Percentiles rank a stretch among this genome's conserved stretches.
These are phyloP conservation scores for Mayetiola destructor DNA, from an alignment of 2,888 invertebrate genomes.

Conservation along the genomic window DNA sequence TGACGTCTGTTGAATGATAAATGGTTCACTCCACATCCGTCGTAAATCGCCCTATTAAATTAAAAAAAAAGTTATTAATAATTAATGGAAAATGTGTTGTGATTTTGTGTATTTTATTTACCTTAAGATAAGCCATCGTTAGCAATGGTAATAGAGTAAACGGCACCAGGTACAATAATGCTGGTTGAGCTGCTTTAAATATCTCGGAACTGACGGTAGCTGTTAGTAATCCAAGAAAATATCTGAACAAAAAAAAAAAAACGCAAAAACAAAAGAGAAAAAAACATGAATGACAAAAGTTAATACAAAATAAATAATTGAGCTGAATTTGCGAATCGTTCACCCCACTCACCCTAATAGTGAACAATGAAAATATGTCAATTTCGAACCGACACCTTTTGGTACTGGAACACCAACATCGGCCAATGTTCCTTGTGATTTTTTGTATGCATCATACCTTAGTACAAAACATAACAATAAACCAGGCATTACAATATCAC, in stretches of 20 bases:
- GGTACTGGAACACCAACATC: constrained; percentile 46
- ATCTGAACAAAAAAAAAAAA: constrained; percentile 30
- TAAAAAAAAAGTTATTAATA: no score
- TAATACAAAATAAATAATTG: background rate
- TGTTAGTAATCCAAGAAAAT: constrained; percentile 90
- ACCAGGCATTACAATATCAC: constrained; percentile 91
- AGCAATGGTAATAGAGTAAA: constrained; percentile 91
- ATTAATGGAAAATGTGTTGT: no score
- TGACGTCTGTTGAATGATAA: constrained; percentile 65
- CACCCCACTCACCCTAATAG: constrained; percentile 54
- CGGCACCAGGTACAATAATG: constrained; percentile 90
- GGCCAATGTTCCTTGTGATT: constrained; percentile 43
- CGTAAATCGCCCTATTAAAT: constrained; percentile 81
- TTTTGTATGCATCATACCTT: constrained; percentile 95
- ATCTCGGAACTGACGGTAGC: constrained; percentile 96
- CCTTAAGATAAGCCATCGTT: constrained; percentile 96
- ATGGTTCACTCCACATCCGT: constrained; percentile 96
- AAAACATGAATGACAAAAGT: background rate
- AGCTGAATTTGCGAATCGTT: background rate
- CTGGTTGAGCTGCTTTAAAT: constrained; percentile 96
- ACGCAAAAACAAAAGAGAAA: background rate
- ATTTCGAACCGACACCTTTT: constrained; percentile 44
- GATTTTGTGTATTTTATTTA: constrained; percentile 33
- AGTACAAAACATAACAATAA: constrained; percentile 87
- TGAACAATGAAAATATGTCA: constrained; percentile 97